phyloP scores from a whole-genome alignment of 2,797 vertebrate genomes.

The Acanthurus tractus region DNA sequence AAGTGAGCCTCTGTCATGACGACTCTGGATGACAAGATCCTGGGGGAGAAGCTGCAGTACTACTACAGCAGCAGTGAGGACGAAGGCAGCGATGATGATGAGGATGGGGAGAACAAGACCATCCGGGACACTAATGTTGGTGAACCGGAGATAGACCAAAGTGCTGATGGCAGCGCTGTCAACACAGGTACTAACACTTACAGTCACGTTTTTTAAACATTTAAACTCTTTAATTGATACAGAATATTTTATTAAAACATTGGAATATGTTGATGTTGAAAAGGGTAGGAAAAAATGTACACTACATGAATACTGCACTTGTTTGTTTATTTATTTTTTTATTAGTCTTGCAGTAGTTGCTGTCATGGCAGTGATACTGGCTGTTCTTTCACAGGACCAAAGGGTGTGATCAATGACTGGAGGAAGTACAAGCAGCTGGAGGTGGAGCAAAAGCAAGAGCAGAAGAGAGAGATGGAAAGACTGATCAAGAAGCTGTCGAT shows the following conservation, averaged over 20 bases:
- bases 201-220: background rate
- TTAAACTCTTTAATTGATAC: background rate
- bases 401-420: conserved; percentile 99
- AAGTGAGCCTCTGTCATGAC: conserved; percentile 88
- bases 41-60: conserved; percentile 98
- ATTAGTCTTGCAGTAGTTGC: background rate
- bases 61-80: conserved; percentile 99
- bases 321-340: too few species aligned
- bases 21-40: conserved; percentile 93
- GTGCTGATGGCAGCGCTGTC: conserved; percentile 90
- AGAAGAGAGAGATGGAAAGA: conserved; percentile 94
- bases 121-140: conserved; percentile 73
- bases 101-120: conserved; percentile 82
- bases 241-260: background rate
- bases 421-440: conserved; percentile 97
- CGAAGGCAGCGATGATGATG: conserved; percentile 95
- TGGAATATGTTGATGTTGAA: background rate
- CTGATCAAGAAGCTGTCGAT: conserved; percentile 95
- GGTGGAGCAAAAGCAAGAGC: conserved; percentile 94
- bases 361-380: background rate
- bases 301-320: background rate
- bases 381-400: conserved; percentile 87
- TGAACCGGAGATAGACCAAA: conserved; percentile 87
- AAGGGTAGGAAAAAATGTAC: background rate
- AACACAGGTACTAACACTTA: conserved; percentile 90